These are phyloP conservation scores for Myrmecobius fasciatus DNA, from an alignment of 2,113 vertebrate species.

Conservation along the genomic window DNA sequence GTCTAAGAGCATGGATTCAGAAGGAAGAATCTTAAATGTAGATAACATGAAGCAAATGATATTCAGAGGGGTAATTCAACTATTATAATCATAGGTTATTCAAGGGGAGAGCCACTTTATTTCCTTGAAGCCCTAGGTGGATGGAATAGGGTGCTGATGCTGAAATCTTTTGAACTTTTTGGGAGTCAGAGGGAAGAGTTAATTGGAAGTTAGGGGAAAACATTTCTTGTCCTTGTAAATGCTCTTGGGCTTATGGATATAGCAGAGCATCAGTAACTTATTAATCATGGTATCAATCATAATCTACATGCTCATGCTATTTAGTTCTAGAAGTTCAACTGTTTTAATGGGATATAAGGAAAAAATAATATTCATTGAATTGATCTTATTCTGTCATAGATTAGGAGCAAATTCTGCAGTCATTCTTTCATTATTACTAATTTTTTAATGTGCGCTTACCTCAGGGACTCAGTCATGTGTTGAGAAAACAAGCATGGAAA, in stretches of 20 bases:
- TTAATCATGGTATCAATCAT: not conserved
- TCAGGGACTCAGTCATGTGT: constrained; percentile 92
- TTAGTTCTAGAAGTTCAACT: not conserved
- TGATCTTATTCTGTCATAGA: constrained; percentile 17
- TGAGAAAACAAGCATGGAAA: constrained; percentile 96
- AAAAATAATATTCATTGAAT: constrained; percentile 31
- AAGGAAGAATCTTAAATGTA: constrained; percentile 89
- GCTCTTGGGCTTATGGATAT: not conserved
- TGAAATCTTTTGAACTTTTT: not conserved
- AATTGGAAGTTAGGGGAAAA: not conserved
- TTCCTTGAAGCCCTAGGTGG: constrained; percentile 44
- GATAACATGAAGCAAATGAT: constrained; percentile 88
- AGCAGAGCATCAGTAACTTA: not conserved
- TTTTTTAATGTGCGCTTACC: constrained; percentile 56
- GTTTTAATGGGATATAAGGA: not conserved
- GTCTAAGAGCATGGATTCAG: constrained; percentile 89
- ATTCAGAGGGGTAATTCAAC: constrained; percentile 92
- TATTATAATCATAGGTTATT: constrained; percentile 29
- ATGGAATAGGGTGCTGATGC: constrained; percentile 25
- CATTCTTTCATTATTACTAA: constrained; percentile 23
- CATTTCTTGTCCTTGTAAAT: not conserved
- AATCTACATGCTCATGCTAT: not conserved
- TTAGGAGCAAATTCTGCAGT: constrained; percentile 8
- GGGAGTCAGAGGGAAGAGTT: too few species aligned
- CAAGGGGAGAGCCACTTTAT: not conserved